Percentiles rank a stretch among this genome's conserved stretches.
phyloP scores from a whole-genome alignment of 2,797 vertebrate genomes.

The Crocodylus rhombifer region DNA sequence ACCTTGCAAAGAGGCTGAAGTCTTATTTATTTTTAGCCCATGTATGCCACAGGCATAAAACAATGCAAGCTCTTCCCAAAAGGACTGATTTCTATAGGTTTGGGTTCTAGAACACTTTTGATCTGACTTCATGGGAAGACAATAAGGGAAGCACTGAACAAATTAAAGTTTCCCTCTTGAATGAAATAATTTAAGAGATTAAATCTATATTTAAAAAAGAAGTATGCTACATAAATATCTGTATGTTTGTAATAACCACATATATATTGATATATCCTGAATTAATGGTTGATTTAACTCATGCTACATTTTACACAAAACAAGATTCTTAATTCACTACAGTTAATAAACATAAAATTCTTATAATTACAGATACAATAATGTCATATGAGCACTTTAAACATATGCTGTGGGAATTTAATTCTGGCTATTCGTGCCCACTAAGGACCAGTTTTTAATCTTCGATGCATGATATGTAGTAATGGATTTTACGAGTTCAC shows the following conservation, averaged over 20 bases:
- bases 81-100: conserved; percentile 9
- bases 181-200: conserved; percentile 25
- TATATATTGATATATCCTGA: conserved; percentile 53
- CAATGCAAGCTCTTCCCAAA: not conserved
- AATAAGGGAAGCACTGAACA: not conserved
- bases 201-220: conserved; percentile 5
- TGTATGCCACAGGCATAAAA: not conserved
- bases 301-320: conserved; percentile 67
- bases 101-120: not conserved
- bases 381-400: conserved; percentile 74
- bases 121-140: not conserved
- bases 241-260: conserved; percentile 16
- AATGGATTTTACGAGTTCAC: conserved; percentile 79
- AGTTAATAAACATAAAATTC: conserved; percentile 79
- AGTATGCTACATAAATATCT: conserved; percentile 34
- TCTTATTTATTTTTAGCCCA: not conserved
- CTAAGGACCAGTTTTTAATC: conserved; percentile 77
- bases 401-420: conserved; percentile 78
- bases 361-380: conserved; percentile 80
- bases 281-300: conserved; percentile 72
- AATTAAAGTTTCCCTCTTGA: not conserved
- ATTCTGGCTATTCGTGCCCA: conserved; percentile 74
- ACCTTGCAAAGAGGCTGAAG: not conserved
- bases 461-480: conserved; percentile 77
- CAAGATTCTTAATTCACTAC: conserved; percentile 75